Evolutionary conservation across 2,797 vertebrate species (phyloP), one percentile per base, ranked within the genome.

Genomic region (Chaenodraco wilsoni): DNA sequence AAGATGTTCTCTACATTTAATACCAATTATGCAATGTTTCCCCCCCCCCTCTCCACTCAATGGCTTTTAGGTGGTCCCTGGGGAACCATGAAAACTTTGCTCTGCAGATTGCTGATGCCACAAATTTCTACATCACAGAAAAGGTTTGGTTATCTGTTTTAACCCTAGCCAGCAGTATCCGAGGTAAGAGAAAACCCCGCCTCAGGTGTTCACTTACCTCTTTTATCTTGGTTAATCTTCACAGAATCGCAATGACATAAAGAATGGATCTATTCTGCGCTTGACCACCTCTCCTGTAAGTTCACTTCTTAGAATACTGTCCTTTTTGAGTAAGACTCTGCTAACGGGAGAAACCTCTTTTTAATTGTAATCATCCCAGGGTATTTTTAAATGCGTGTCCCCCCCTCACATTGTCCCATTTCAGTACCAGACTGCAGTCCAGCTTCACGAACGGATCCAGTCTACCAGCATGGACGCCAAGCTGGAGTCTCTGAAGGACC

Each of bases 381-480:
- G 21, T 10, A 43, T 49, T 55, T 31, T 11, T 37, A 37, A 37
- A 45, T 44, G 16, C 9, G 9, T 17, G 54, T 33, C 27, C 7
- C 11, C 11, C 7, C 56, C 21, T 31, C 1, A 37, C 33, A 9
- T 37, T 9, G 27, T 13, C n/a, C n/a, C 52, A 4, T 51, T 71
- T 9, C 60, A 99, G 98, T 94, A 96, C 82, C 96, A 96, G 86
- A 98, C 95, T 3, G 96, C 98, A 4, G 84, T 95, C 80, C 95
- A 97, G 91, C 97, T 99, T 50, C 96, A 99, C 2, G 97, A 99
- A 58, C 94, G 95, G 46, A 97, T 99, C 90, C 98, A 99, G 85
- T 99, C 97, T 0, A 96, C 97, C n/a, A 99, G 98, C 84, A 99
- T 99, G 97, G 98, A 99, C 9, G 95, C 96, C n/a, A 99, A 99